Percentiles rank a stretch among this genome's conserved stretches.
phyloP scores from a whole-genome alignment of 2,113 vertebrate species.

The Mirza zaza region DNA sequence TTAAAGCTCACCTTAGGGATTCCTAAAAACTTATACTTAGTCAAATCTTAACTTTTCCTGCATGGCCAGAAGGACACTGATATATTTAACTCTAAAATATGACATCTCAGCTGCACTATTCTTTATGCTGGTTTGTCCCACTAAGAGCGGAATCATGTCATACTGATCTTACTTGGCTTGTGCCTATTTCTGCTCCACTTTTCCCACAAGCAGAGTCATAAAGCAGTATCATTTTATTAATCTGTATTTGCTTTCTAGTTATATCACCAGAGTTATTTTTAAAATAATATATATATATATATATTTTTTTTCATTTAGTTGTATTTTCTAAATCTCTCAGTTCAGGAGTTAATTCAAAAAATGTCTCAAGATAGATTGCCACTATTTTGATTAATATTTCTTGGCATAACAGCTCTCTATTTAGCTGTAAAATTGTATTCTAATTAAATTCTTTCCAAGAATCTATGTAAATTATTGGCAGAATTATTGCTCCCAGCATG shows the following conservation, averaged over 20 bases:
- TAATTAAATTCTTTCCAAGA: conserved; percentile 48
- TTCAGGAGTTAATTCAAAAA: background rate
- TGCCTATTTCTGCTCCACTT: background rate
- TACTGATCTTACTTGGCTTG: background rate
- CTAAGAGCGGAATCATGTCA: background rate
- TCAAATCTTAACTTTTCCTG: conserved; percentile 33
- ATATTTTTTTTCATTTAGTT: background rate
- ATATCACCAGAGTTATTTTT: background rate
- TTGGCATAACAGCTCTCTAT: background rate
- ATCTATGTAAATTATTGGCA: conserved; percentile 37
- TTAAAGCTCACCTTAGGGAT: conserved; percentile 51
- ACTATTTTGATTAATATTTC: conserved; percentile 20
- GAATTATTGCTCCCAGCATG: background rate
- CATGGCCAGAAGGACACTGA: background rate
- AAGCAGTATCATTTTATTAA: background rate
- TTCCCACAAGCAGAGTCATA: background rate
- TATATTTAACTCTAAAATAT: background rate
- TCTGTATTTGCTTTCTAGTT: background rate
- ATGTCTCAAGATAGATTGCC: background rate
- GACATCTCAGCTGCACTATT: background rate
- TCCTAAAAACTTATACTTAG: conserved; percentile 1
- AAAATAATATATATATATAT: background rate
- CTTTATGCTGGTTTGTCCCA: background rate
- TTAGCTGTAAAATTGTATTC: background rate
- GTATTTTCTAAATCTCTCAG: background rate